Evolutionary conservation across 2,113 vertebrate genomes (phyloP).

Genomic region (Jacana jacana): DNA sequence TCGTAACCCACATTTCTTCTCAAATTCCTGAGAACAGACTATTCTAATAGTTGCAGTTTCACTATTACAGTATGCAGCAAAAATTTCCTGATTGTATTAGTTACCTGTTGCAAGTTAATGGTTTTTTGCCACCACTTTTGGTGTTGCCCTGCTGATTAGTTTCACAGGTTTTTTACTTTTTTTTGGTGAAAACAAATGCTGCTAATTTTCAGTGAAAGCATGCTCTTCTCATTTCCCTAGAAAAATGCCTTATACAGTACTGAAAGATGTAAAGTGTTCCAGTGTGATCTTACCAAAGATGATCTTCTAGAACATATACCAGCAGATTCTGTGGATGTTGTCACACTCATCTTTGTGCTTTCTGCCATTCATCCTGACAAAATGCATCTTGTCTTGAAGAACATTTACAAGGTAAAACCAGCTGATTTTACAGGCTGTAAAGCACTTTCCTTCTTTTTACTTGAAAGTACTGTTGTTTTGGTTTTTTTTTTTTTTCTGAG

Average conservation of each 20-base stretch:
- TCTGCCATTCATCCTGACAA: conserved; percentile 95
- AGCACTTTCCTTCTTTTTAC: not conserved
- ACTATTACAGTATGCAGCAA: not conserved
- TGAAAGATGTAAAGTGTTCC: conserved; percentile 88
- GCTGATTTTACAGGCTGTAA: not conserved
- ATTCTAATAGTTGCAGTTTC: not conserved
- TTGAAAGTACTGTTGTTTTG: not conserved
- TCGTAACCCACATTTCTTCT: not conserved
- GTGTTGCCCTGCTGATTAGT: not conserved
- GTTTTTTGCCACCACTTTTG: not conserved
- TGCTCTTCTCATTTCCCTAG: conserved; percentile 67
- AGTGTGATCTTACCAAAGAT: conserved; percentile 93
- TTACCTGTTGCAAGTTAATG: not conserved
- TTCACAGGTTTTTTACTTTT: not conserved
- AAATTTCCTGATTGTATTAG: not conserved
- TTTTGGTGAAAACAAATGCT: not conserved
- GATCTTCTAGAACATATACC: conserved; percentile 82
- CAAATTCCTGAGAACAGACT: not conserved
- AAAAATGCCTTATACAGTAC: conserved; percentile 83
- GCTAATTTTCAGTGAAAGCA: not conserved
- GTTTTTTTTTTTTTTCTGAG: not conserved
- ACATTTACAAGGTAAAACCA: conserved; percentile 83
- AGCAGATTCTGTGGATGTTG: conserved; percentile 82
- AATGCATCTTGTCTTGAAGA: conserved; percentile 87
- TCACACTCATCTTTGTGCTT: conserved; percentile 91